Evolutionary conservation across 2,888 invertebrate species (phyloP).

Genomic region (Mesorhabditis spiculigera): DNA sequence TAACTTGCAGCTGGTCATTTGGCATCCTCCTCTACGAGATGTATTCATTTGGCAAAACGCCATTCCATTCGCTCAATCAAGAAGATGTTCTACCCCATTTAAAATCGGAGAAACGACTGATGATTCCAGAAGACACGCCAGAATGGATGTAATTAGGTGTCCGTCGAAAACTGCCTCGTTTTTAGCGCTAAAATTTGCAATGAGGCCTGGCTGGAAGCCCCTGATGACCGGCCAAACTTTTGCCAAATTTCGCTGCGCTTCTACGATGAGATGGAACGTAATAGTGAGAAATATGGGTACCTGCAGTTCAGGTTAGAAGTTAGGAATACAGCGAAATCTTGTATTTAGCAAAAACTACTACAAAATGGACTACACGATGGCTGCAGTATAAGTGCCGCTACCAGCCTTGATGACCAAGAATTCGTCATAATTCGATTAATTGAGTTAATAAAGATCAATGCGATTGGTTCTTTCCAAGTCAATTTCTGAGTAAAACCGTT

Average conservation of each 20-base stretch:
- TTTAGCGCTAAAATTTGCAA: no score
- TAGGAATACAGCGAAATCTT: not conserved
- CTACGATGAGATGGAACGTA: not conserved
- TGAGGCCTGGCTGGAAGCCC: not conserved
- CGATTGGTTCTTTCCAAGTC: no score
- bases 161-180: no score
- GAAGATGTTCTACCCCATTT: not conserved
- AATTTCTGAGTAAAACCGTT: no score
- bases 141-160: not conserved
- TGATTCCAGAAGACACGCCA: not conserved
- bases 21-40: not conserved
- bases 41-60: not conserved
- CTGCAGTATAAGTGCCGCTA: not conserved
- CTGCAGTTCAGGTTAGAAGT: not conserved
- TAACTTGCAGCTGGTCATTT: not conserved
- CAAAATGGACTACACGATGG: not conserved
- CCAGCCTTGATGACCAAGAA: no score
- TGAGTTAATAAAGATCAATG: no score
- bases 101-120: not conserved
- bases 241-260: not conserved
- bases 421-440: no score
- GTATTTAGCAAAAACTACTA: slow-evolving; percentile 4
- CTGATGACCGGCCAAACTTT: not conserved
- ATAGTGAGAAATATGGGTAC: not conserved
- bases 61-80: not conserved